phyloP scores from a whole-genome alignment of 2,113 vertebrate genomes.

The Pituophis catenifer region DNA sequence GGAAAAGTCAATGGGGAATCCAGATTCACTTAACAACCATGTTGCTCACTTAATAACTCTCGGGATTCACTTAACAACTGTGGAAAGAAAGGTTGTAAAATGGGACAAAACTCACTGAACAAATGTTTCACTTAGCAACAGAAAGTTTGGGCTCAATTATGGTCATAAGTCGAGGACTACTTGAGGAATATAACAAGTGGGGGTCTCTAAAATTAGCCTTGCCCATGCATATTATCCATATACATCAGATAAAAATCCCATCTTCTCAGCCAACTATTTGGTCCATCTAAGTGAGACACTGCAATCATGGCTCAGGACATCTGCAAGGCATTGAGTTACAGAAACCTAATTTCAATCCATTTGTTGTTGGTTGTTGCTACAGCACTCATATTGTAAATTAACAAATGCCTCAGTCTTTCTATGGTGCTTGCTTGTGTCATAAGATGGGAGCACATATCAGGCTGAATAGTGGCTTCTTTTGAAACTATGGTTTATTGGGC shows the following conservation, averaged over 20 bases:
- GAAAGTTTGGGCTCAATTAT: neutral
- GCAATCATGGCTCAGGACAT: neutral
- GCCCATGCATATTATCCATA: neutral
- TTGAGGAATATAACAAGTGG: neutral
- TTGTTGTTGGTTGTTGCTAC: neutral
- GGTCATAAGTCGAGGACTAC: neutral
- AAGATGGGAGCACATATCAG: neutral
- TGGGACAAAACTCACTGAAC: neutral
- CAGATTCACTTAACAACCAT: neutral
- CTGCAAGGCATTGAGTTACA: neutral
- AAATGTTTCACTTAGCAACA: neutral
- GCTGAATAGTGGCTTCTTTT: neutral
- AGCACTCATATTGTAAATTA: neutral
- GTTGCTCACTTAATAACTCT: neutral
- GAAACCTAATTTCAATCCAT: neutral
- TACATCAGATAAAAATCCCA: neutral
- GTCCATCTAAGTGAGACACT: neutral
- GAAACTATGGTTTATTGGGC: neutral
- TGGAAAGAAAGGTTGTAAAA: neutral
- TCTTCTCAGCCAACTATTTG: neutral
- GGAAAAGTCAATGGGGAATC: neutral
- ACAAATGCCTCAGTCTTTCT: neutral
- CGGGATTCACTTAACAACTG: neutral
- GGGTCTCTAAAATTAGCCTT: neutral
- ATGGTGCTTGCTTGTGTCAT: neutral